Evolutionary conservation across 1,140 invertebrate species (phyloP), one percentile per base, ranked within the genome.

Genomic region (Holcopasites calliopsidis): DNA sequence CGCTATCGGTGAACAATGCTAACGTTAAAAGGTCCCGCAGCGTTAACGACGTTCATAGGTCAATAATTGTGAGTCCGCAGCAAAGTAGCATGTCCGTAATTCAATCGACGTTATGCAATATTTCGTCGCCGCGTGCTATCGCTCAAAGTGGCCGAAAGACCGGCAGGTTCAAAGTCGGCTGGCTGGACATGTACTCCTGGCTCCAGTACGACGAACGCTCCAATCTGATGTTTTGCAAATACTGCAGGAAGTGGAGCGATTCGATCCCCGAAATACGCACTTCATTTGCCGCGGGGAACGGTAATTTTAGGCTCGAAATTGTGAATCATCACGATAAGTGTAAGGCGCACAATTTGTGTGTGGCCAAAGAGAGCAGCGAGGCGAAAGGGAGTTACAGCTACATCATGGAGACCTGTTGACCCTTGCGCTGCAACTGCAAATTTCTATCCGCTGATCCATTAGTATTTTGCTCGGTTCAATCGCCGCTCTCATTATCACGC

Each of bases 291-390:
- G 93, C 94, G 78, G 95, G 95, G n/a, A 95, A 95, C 83, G 93
- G 93, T 35, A 95, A 95, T 87, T 95, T 95, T 89, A 92, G 95
- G 66, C 90, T 95, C 40, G 95, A 95, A 90, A 96, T 95, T 81
- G 93, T 95, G 26, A 95, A 95, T 87, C 95, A 95, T 89, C 95
- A 95, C 85, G 94, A 95, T 88, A 95, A 94, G 85, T 95, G 94
- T 85, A 95, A 95, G 87, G 94, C 94, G n/a, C 94, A 95, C 85
- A 93, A 93, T 76, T 85, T 95, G 64, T 95, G 94, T 81, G 88
- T 92, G 44, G 88, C 91, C 75, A 92, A 93, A 89, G 91, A 93
- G 80, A 85, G n/a, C n/a, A n/a, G 74, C 4, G 82, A 89, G 2
- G 54, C 44, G 33, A 83, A 44, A 64, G 54, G 54, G 21, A 69